Evolutionary conservation across 2,797 vertebrate species (phyloP).

Genomic region (Acipenser transmontanus): DNA sequence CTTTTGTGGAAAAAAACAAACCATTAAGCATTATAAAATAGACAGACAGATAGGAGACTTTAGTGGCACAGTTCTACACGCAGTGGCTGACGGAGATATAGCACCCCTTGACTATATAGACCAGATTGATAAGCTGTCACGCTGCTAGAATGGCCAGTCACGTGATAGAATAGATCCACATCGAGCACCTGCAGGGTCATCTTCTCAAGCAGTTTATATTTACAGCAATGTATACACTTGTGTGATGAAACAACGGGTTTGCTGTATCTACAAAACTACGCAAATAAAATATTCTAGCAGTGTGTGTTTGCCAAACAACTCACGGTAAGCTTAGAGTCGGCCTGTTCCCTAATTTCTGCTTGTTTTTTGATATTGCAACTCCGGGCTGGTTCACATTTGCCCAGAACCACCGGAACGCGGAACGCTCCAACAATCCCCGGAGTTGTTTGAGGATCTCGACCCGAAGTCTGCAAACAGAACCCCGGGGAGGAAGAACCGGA

Average conservation of each 20-base stretch:
- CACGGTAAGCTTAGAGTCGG: background rate
- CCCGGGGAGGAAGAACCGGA: background rate
- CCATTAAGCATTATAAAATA: too few relatives aligned
- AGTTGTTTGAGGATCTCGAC: background rate
- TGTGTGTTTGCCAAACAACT: background rate
- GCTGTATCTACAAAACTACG: background rate
- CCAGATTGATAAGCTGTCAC: too few relatives aligned
- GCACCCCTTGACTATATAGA: too few relatives aligned
- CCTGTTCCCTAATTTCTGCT: background rate
- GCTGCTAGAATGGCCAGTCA: too few relatives aligned
- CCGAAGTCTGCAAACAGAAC: background rate
- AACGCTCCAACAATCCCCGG: background rate
- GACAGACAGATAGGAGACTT: too few relatives aligned
- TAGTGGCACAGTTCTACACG: too few relatives aligned
- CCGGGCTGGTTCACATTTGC: constrained; percentile 16
- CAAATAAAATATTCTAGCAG: background rate
- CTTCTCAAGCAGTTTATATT: background rate
- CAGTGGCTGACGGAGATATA: too few relatives aligned
- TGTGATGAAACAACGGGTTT: background rate
- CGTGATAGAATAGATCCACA: background rate
- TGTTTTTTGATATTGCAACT: constrained; percentile 7
- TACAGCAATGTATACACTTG: background rate
- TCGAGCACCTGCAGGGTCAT: background rate
- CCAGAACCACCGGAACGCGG: background rate
- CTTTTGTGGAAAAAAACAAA: too few relatives aligned